A percentile compares a stretch with the other conserved stretches of the same genome.
Evolutionary conservation across 2,113 vertebrate species (phyloP).

Genomic region (Otolemur garnettii): DNA sequence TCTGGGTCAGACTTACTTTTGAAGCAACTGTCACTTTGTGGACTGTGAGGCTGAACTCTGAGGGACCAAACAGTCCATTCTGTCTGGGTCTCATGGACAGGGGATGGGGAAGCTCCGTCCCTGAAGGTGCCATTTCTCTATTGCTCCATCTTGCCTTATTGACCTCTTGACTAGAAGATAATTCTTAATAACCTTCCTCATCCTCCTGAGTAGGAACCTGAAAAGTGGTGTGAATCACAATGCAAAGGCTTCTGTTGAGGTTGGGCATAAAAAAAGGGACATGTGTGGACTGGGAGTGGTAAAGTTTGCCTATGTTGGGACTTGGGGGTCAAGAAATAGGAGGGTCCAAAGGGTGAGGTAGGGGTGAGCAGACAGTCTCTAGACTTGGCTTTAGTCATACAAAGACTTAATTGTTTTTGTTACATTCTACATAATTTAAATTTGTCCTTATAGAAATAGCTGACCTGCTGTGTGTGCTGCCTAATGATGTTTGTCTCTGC

Average conservation of each 20-base stretch:
- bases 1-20: not conserved
- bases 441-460: not conserved
- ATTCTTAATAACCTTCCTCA: slow-evolving; percentile 8
- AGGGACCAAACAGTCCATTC: not conserved
- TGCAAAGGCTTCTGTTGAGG: not conserved
- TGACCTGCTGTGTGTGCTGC: not conserved
- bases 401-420: not conserved
- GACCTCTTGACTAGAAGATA: slow-evolving; percentile 5
- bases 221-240: not conserved
- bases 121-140: not conserved
- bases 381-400: not conserved
- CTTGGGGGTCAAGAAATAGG: not conserved
- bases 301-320: not conserved
- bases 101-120: not conserved
- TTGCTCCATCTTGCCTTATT: not conserved
- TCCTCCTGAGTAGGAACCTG: not conserved
- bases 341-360: not conserved
- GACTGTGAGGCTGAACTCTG: not conserved
- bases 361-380: not conserved
- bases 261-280: not conserved
- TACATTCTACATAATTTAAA: not conserved
- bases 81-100: not conserved
- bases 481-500: not conserved
- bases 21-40: slow-evolving; percentile 2
- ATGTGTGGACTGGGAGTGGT: not conserved